Conservation (phyloP, 2,888 invertebrate genomes). For the Folsomia candida region DNA sequence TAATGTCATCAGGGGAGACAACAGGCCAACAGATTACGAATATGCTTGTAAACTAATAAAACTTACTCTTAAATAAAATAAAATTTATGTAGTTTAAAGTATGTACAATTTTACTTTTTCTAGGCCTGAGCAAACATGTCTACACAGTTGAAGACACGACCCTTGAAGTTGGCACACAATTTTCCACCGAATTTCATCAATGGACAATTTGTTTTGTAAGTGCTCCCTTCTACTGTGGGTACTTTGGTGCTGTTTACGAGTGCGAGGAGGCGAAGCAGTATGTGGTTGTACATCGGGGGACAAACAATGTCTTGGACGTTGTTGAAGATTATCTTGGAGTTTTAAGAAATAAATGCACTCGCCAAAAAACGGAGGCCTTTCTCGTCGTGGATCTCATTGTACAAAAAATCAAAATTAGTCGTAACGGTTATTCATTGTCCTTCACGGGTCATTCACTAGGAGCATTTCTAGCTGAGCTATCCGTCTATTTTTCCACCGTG, state of each 20-base stretch:
- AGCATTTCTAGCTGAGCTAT: slow-evolving; percentile 19
- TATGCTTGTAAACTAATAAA: too few relatives aligned
- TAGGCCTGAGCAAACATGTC: slow-evolving; percentile 2
- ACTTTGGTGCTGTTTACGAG: slow-evolving; percentile 17
- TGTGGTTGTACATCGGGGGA: slow-evolving; percentile 16
- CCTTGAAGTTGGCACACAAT: neutral
- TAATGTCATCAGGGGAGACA: slow-evolving; percentile 11
- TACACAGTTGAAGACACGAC: neutral
- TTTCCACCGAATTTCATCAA: neutral
- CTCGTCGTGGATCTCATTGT: neutral
- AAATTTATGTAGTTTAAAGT: too few relatives aligned
- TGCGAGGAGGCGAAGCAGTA: slow-evolving; percentile 8
- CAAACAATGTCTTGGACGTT: slow-evolving; percentile 12
- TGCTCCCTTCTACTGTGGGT: neutral
- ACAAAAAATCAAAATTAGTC: neutral
- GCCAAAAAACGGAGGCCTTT: slow-evolving; percentile 14
- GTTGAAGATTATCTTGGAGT: slow-evolving; percentile 14
- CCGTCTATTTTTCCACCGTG: slow-evolving; percentile 1
- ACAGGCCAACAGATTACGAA: slow-evolving; percentile 15
- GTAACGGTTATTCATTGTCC: neutral
- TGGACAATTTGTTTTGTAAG: slow-evolving; percentile 10
- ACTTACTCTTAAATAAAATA: too few relatives aligned
- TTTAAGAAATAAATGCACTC: slow-evolving; percentile 9
- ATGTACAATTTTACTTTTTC: too few relatives aligned
- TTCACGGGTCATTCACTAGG: slow-evolving; percentile 19